Percentiles rank a stretch among this genome's conserved stretches.
Evolutionary conservation across 2,113 vertebrate species (phyloP).

Genomic region (rabbit (Oryctolagus cuniculus)): mOryCun1.1 NC_091445.1:69986001-69986500

Average conservation of each 20-base stretch:
- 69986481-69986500: neutral
- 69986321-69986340: neutral
- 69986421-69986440: neutral
- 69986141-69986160: neutral
- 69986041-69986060: neutral
- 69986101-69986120: neutral
- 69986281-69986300: neutral
- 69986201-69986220: neutral
- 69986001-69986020: neutral
- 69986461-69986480: neutral
- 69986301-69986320: neutral
- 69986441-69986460: neutral
- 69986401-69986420: neutral
- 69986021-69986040: slow-evolving; percentile 3
- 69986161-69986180: neutral
- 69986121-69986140: neutral
- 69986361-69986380: neutral
- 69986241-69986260: neutral
- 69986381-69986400: no score
- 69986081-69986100: neutral
- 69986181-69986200: neutral
- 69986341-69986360: neutral
- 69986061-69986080: neutral
- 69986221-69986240: neutral
- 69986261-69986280: neutral